Conservation (phyloP, 2,888 invertebrate species). For the Cheilosia grossa region DNA sequence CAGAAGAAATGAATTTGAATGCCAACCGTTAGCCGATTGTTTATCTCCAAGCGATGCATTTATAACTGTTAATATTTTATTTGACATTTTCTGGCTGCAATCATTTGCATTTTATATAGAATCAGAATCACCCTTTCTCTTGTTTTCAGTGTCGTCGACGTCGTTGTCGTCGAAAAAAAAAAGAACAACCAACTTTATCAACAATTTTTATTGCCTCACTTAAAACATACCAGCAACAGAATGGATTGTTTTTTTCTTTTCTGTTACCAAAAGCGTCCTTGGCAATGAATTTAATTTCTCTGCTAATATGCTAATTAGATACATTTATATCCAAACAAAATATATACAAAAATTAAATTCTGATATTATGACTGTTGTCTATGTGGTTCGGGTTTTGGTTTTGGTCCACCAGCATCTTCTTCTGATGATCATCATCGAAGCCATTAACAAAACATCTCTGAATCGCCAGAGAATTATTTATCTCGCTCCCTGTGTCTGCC, state of each 20-base stretch:
- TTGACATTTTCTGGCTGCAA: slow-evolving; percentile 44
- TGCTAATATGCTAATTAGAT: slow-evolving; percentile 61
- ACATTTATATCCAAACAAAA: slow-evolving; percentile 45
- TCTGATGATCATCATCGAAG: slow-evolving; percentile 38
- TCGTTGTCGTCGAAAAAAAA: not conserved
- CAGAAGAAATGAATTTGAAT: not conserved
- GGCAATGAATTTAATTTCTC: slow-evolving; percentile 64
- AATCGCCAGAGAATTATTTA: slow-evolving; percentile 43
- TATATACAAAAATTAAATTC: slow-evolving; percentile 20
- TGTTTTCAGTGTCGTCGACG: slow-evolving; percentile 3
- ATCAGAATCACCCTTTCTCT: slow-evolving; percentile 46
- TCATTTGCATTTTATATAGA: slow-evolving; percentile 63
- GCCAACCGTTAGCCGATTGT: slow-evolving; percentile 19
- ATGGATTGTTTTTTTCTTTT: not conserved
- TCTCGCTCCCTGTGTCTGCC: slow-evolving; percentile 16
- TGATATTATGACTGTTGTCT: slow-evolving; percentile 41
- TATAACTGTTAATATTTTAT: slow-evolving; percentile 33
- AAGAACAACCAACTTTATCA: slow-evolving; percentile 20
- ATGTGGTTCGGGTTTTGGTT: slow-evolving; percentile 8
- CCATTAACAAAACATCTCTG: slow-evolving; percentile 63
- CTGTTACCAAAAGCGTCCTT: slow-evolving; percentile 38
- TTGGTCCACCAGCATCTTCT: slow-evolving; percentile 31
- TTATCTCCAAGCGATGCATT: slow-evolving; percentile 31
- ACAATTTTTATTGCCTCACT: slow-evolving; percentile 44
- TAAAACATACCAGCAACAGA: slow-evolving; percentile 25